phyloP scores from a whole-genome alignment of 1,140 invertebrate species.

The Drosophila tsacasi region DNA sequence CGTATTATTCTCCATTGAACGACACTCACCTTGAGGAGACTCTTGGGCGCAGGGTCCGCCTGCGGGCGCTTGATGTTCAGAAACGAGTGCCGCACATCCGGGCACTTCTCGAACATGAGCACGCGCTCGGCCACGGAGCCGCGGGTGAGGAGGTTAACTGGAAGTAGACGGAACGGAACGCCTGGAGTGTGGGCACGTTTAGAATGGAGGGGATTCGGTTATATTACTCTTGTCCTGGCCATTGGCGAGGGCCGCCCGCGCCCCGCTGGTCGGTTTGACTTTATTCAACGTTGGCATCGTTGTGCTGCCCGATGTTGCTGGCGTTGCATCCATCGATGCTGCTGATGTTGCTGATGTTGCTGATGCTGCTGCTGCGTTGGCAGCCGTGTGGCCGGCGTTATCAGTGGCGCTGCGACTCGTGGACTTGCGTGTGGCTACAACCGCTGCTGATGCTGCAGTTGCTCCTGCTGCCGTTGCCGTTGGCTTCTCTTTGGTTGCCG shows the following conservation, averaged over 20 bases:
- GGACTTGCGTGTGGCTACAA: conserved; percentile 33
- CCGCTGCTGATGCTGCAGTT: conserved; percentile 24
- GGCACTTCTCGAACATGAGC: conserved; percentile 96
- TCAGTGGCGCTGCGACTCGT: conserved; percentile 36
- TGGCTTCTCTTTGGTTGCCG: conserved; percentile 65
- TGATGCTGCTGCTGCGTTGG: conserved; percentile 33
- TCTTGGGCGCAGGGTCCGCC: conserved; percentile 71
- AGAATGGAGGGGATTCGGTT: conserved; percentile 17
- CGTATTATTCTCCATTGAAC: background rate
- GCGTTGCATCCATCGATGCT: conserved; percentile 46
- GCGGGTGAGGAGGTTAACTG: conserved; percentile 93
- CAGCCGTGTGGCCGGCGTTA: conserved; percentile 54
- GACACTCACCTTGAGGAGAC: conserved; percentile 74
- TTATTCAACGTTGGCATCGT: conserved; percentile 83
- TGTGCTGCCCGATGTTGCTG: conserved; percentile 68
- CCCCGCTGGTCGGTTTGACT: conserved; percentile 75
- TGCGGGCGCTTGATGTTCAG: conserved; percentile 77
- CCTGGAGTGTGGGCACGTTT: conserved; percentile 21
- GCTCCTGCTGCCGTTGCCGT: conserved; percentile 36
- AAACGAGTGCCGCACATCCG: conserved; percentile 86
- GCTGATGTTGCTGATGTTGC: conserved; percentile 26
- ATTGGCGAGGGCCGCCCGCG: conserved; percentile 69
- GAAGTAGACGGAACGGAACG: conserved; percentile 57
- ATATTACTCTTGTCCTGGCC: conserved; percentile 84
- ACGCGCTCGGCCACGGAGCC: conserved; percentile 96